Base-by-base conservation (phyloP, 2,888 invertebrate species). In the Ophioninae sp. region DNA sequence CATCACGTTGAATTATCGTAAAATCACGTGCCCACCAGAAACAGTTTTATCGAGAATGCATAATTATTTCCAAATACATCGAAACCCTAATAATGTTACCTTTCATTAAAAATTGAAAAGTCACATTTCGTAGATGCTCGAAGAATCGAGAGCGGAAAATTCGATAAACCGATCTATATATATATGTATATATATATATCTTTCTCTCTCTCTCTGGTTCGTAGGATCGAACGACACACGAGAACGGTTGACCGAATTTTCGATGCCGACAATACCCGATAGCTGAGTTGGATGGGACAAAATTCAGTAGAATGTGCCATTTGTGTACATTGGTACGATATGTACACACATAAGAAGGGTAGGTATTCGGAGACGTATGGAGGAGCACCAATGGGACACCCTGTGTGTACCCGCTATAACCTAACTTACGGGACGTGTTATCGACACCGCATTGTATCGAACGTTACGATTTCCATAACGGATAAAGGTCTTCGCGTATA, bases 401-500 rank as follows among this genome's bases (percentile, higher is more conserved):
- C 50, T 44, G 44, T 75, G 44, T 75, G 37, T 64, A 64, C n/a
- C 20, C 10, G 50, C 59, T 39, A 74, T 64, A 72, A 72, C 44
- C 64, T 57, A 59, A n/a, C n/a, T 70, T 67, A 67, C 64, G n/a
- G 13, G 30, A 77, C 30, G 37, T 68, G 80, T 76, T 79, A 83
- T 83, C 77, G 50, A 30, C 69, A 65, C 50, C 74, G 21, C 69
- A 81, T 83, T 69, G 77, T 81, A 74, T 78, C 61, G 77, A 61
- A 70, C 72, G 69, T 59, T 59, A 65, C 44, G 74, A 83, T 83
- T 83, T 73, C 81, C 80, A 83, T 83, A 78, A 65, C 69, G 74
- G 69, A 83, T 83, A 80, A 77, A 76, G 78, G 74, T 70, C 80
- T 81, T 74, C 65, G 41, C 57, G 77, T 64, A 81, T 83, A 81